A percentile compares a stretch with the other conserved stretches of the same genome.
These are phyloP conservation scores for Quadroppia sp. DNA, from an alignment of 2,888 invertebrate genomes.

Conservation along the genomic window DNA sequence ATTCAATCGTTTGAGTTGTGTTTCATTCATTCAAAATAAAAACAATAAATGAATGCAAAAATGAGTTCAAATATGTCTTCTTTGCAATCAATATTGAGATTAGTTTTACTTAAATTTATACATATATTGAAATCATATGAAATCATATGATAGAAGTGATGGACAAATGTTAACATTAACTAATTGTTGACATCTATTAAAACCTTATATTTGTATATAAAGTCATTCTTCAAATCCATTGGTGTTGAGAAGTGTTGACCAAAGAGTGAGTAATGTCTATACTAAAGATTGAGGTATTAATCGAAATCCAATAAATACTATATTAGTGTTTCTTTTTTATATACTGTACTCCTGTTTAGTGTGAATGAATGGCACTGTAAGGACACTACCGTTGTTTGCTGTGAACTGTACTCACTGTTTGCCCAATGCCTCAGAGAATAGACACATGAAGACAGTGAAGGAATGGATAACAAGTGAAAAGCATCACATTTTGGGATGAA, in stretches of 20 bases:
- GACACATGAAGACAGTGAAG: background rate
- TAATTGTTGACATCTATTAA: too few relatives aligned
- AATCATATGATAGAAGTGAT: too few relatives aligned
- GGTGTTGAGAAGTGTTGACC: background rate
- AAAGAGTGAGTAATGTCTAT: constrained; percentile 9
- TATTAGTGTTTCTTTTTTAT: constrained; percentile 1
- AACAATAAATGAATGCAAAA: too few relatives aligned
- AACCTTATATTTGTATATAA: background rate
- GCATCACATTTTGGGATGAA: constrained; percentile 5
- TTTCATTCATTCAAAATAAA: too few relatives aligned
- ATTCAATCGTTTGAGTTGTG: too few relatives aligned
- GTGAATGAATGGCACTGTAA: background rate
- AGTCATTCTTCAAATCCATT: background rate
- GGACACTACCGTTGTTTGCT: background rate
- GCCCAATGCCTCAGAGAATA: constrained; percentile 11
- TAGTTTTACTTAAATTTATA: too few relatives aligned
- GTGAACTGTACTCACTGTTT: constrained; percentile 18
- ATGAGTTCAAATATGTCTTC: too few relatives aligned
- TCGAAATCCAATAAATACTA: constrained; percentile 27
- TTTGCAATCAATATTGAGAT: too few relatives aligned
- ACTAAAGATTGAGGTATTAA: constrained; percentile 14
- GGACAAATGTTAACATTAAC: too few relatives aligned
- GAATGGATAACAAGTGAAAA: constrained; percentile 23
- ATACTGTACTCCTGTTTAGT: background rate
- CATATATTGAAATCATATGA: too few relatives aligned